These are phyloP conservation scores for Lordiphosa collinella DNA, from an alignment of 1,140 invertebrate genomes.

Conservation along the genomic window DNA sequence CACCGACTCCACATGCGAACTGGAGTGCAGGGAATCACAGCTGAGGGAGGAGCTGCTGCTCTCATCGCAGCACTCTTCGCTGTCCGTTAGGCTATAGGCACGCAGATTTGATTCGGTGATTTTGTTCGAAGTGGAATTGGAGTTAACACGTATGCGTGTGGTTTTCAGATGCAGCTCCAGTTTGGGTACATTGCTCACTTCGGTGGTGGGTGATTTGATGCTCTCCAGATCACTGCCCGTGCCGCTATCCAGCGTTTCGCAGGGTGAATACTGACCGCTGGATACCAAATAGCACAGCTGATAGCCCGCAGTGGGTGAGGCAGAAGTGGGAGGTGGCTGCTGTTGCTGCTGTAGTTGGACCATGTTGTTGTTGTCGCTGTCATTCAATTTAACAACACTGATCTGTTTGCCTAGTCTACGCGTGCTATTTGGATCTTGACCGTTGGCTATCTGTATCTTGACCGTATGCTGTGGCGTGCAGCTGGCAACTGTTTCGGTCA, in stretches of 20 bases:
- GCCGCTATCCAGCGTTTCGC: slow-evolving; percentile 89
- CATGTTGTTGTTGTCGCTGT: slow-evolving; percentile 31
- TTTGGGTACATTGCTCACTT: slow-evolving; percentile 61
- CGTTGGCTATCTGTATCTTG: slow-evolving; percentile 72
- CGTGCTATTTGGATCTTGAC: slow-evolving; percentile 15
- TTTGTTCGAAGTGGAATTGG: slow-evolving; percentile 83
- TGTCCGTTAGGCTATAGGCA: slow-evolving; percentile 76
- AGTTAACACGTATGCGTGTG: slow-evolving; percentile 80
- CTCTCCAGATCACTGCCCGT: slow-evolving; percentile 89
- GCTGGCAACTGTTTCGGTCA: slow-evolving; percentile 49
- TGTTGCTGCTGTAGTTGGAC: slow-evolving; percentile 13
- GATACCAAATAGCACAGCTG: slow-evolving; percentile 83
- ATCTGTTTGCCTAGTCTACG: slow-evolving; percentile 57
- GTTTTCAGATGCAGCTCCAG: slow-evolving; percentile 79
- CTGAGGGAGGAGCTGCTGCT: slow-evolving; percentile 69
- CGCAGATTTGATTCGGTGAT: slow-evolving; percentile 86
- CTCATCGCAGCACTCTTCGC: slow-evolving; percentile 70
- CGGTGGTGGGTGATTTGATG: slow-evolving; percentile 40
- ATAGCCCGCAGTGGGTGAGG: slow-evolving; percentile 52
- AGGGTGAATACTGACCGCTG: slow-evolving; percentile 89
- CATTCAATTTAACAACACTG: slow-evolving; percentile 59
- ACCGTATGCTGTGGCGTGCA: slow-evolving; percentile 53
- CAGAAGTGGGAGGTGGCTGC: slow-evolving; percentile 15
- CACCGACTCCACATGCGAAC: slow-evolving; percentile 21
- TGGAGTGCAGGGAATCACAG: slow-evolving; percentile 74